Conservation (phyloP, 2,797 vertebrate species). For the Heteromormyrus szaboi region DNA sequence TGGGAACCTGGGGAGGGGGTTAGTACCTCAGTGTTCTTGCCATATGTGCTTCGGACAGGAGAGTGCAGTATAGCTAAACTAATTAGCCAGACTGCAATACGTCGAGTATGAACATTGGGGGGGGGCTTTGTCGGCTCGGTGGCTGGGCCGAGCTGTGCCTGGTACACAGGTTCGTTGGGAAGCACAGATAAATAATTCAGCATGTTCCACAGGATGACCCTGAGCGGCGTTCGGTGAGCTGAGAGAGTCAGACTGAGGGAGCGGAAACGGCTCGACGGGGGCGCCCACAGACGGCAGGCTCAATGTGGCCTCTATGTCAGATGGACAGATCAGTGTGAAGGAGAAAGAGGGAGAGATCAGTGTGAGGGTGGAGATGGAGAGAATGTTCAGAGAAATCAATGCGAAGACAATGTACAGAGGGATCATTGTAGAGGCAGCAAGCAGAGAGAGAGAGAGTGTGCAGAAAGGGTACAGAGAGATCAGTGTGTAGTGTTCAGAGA, state of each 20-base stretch:
- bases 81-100: neutral
- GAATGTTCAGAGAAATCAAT: neutral
- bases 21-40: neutral
- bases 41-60: neutral
- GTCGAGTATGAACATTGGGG: neutral
- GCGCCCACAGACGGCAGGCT: neutral
- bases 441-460: neutral
- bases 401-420: neutral
- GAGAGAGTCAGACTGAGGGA: neutral
- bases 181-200: slow-evolving; percentile 10
- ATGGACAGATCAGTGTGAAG: neutral
- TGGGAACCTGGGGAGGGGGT: neutral
- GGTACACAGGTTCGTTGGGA: neutral
- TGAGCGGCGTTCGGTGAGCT: neutral
- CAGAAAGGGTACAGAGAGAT: neutral
- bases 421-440: neutral
- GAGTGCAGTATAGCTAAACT: neutral
- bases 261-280: neutral
- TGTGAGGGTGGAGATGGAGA: neutral
- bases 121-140: neutral
- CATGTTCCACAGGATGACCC: neutral
- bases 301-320: neutral
- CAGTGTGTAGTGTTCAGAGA: slow-evolving; percentile 10
- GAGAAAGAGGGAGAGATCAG: neutral
- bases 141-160: neutral